phyloP scores from a whole-genome alignment of 2,113 vertebrate species.

The Sturnira hondurensis region DNA sequence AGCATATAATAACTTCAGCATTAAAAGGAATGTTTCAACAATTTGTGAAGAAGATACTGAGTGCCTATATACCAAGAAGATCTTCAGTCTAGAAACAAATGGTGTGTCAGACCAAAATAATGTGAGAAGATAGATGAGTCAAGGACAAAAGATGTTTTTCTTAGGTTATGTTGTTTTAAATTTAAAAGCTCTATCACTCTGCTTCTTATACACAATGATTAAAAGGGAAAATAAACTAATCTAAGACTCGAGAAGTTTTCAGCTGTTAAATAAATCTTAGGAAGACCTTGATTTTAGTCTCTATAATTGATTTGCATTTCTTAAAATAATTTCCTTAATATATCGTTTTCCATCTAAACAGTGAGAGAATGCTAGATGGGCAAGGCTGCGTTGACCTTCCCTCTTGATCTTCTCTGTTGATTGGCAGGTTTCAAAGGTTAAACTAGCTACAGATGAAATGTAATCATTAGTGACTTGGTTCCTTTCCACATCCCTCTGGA shows the following conservation, averaged over 20 bases:
- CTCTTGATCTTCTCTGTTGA: conserved; percentile 72
- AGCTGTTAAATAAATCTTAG: neutral
- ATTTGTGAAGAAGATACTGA: neutral
- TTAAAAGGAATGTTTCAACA: conserved; percentile 37
- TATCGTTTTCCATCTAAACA: conserved; percentile 75
- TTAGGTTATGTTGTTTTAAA: conserved; percentile 40
- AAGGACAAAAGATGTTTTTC: conserved; percentile 40
- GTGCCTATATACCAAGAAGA: neutral
- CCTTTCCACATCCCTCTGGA: conserved; percentile 74
- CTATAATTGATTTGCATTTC: conserved; percentile 50
- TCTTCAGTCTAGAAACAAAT: conserved; percentile 56
- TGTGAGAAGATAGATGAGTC: conserved; percentile 7
- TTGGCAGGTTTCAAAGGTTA: conserved; percentile 83
- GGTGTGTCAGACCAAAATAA: conserved; percentile 39
- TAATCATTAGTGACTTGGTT: conserved; percentile 73
- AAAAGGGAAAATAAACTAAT: conserved; percentile 25
- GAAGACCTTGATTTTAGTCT: conserved; percentile 6
- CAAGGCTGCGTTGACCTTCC: conserved; percentile 78
- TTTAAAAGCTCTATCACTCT: neutral
- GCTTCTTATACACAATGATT: neutral
- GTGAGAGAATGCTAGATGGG: conserved; percentile 62
- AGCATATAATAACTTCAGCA: neutral
- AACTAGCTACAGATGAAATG: conserved; percentile 79
- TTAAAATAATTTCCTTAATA: conserved; percentile 59
- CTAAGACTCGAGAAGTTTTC: neutral